Percentiles rank a stretch among this genome's conserved stretches.
Evolutionary conservation across 2,888 invertebrate species (phyloP).

Genomic region (Aleiodes alternator): DNA sequence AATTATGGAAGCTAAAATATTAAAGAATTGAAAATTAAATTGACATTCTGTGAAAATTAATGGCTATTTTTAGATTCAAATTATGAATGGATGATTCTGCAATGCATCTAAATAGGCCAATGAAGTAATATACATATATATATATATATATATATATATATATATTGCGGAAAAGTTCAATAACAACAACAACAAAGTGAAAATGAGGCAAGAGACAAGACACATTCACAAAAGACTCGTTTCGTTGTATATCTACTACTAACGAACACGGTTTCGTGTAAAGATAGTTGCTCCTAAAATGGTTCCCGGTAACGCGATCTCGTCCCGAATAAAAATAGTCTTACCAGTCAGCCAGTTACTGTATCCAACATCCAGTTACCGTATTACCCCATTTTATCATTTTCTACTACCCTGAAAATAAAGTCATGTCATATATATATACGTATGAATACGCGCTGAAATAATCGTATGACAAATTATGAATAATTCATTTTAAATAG

Average conservation of each 20-base stretch:
- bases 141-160: too few relatives aligned
- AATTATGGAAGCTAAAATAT: background rate
- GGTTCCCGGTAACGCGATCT: slow-evolving; percentile 81
- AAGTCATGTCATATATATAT: slow-evolving; percentile 20
- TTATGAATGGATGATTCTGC: too few relatives aligned
- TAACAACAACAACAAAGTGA: slow-evolving; percentile 5
- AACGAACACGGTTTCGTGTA: slow-evolving; percentile 66
- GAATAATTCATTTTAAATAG: background rate
- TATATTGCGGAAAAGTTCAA: background rate
- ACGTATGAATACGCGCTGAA: slow-evolving; percentile 2
- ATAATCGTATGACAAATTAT: background rate
- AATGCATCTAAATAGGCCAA: background rate
- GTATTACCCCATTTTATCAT: slow-evolving; percentile 24
- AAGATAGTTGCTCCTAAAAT: slow-evolving; percentile 82
- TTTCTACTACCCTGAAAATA: slow-evolving; percentile 8
- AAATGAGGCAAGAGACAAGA: slow-evolving; percentile 13
- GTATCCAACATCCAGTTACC: slow-evolving; percentile 48
- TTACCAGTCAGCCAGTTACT: slow-evolving; percentile 70
- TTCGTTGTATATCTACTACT: slow-evolving; percentile 15
- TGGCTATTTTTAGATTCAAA: too few relatives aligned
- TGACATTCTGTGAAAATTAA: background rate
- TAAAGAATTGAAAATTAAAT: background rate
- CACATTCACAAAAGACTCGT: slow-evolving; percentile 14
- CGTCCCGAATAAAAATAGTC: slow-evolving; percentile 78
- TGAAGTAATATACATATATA: background rate